Evolutionary conservation across 2,888 invertebrate genomes (phyloP).

Genomic region (Tromatobia lineatoria): DNA sequence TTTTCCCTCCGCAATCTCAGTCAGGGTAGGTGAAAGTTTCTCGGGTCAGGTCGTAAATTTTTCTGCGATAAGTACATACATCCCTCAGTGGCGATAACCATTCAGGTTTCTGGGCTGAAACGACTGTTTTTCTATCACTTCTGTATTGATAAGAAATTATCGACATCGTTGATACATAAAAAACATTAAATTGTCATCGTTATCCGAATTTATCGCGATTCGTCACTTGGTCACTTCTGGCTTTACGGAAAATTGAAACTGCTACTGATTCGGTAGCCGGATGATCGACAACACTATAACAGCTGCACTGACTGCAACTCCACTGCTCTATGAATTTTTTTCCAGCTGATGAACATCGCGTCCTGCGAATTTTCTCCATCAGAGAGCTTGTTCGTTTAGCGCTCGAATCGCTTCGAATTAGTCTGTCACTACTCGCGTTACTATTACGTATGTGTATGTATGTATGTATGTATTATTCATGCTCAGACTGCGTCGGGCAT

Average conservation of each 20-base stretch:
- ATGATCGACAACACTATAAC: neutral
- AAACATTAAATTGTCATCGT: conserved; percentile 55
- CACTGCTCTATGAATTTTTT: conserved; percentile 34
- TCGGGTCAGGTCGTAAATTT: conserved; percentile 54
- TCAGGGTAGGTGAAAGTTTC: conserved; percentile 37
- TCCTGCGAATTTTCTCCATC: conserved; percentile 41
- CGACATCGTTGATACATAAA: conserved; percentile 1
- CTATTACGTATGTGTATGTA: conserved; percentile 10
- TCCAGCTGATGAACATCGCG: conserved; percentile 37
- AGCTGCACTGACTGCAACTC: conserved; percentile 6
- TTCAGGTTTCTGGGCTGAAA: neutral
- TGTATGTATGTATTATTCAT: neutral
- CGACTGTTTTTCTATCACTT: conserved; percentile 1
- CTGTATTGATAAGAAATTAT: conserved; percentile 37
- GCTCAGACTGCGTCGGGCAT: neutral
- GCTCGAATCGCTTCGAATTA: conserved; percentile 58
- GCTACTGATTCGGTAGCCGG: neutral
- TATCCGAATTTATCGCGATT: conserved; percentile 56
- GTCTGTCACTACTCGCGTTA: conserved; percentile 24
- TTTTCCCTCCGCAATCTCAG: conserved; percentile 34
- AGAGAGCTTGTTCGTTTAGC: conserved; percentile 49
- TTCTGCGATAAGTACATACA: neutral
- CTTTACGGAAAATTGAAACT: conserved; percentile 20
- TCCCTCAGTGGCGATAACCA: conserved; percentile 24
- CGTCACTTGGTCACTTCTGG: conserved; percentile 12